Conservation (phyloP, 2,797 vertebrate genomes). For the Malacoctenus gilli region DNA sequence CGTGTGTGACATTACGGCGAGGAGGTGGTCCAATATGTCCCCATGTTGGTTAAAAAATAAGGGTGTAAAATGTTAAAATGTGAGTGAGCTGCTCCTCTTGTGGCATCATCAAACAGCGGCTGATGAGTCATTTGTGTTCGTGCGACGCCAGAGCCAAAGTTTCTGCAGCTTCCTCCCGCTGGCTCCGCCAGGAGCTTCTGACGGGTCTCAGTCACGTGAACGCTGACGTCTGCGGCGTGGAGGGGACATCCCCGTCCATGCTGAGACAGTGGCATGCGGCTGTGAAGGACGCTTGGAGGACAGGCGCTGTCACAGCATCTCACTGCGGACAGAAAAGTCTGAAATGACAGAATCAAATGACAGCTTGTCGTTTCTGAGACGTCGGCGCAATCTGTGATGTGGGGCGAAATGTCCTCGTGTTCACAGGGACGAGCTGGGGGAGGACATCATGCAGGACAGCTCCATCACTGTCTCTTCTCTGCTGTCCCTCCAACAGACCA, state of each 20-base stretch:
- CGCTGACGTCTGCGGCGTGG: neutral
- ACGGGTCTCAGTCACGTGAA: neutral
- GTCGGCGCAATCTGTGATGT: neutral
- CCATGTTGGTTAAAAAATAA: too few relatives aligned
- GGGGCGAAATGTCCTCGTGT: neutral
- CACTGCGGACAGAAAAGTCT: slow-evolving; percentile 26
- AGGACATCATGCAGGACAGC: too few relatives aligned
- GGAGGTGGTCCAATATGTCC: too few relatives aligned
- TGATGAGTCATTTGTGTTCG: neutral
- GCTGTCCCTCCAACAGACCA: slow-evolving; percentile 77
- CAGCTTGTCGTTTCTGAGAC: slow-evolving; percentile 25
- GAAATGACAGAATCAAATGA: slow-evolving; percentile 39
- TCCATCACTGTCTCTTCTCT: neutral
- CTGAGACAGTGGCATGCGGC: slow-evolving; percentile 31
- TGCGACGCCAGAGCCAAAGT: neutral
- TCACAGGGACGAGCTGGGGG: too few relatives aligned
- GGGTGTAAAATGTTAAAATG: too few relatives aligned
- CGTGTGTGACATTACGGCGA: too few relatives aligned
- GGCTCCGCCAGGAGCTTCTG: neutral
- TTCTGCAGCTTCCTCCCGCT: neutral
- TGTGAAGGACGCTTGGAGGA: slow-evolving; percentile 62
- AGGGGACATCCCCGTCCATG: slow-evolving; percentile 12
- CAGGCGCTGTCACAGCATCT: slow-evolving; percentile 36
- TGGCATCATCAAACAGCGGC: too few relatives aligned
- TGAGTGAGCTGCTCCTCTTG: too few relatives aligned